A percentile compares a stretch with the other conserved stretches of the same genome.
phyloP scores from a whole-genome alignment of 2,888 invertebrate species.

The Lasioglossum figueresi region DNA sequence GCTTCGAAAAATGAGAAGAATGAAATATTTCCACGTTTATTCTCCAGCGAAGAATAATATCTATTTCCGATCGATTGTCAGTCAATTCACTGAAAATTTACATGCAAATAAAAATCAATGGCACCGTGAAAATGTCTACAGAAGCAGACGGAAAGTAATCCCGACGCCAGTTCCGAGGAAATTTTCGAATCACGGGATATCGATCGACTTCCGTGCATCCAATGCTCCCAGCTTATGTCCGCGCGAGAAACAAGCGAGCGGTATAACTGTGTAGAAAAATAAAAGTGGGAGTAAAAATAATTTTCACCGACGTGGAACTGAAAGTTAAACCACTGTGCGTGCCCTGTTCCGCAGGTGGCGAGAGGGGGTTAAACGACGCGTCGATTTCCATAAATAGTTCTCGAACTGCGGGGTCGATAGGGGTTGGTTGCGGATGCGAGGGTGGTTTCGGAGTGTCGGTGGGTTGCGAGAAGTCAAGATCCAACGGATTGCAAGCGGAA shows the following conservation, averaged over 20 bases:
- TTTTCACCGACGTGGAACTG: not conserved
- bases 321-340: not conserved
- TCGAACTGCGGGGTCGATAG: not conserved
- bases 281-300: not conserved
- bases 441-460: not conserved
- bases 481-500: slow-evolving; percentile 50
- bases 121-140: no score
- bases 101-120: no score
- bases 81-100: not conserved
- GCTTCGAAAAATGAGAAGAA: not conserved
- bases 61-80: not conserved
- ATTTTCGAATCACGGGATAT: not conserved
- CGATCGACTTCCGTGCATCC: not conserved
- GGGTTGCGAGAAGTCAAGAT: slow-evolving; percentile 16
- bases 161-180: not conserved
- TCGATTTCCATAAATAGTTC: slow-evolving; percentile 29
- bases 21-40: not conserved
- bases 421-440: not conserved
- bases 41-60: not conserved
- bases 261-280: no score
- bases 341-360: not conserved
- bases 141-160: no score
- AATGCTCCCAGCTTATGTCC: not conserved
- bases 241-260: no score
- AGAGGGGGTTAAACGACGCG: slow-evolving; percentile 18